These are phyloP conservation scores for Euphonia xanthogaster DNA, from an alignment of 2,797 vertebrate species.

Conservation along the genomic window DNA sequence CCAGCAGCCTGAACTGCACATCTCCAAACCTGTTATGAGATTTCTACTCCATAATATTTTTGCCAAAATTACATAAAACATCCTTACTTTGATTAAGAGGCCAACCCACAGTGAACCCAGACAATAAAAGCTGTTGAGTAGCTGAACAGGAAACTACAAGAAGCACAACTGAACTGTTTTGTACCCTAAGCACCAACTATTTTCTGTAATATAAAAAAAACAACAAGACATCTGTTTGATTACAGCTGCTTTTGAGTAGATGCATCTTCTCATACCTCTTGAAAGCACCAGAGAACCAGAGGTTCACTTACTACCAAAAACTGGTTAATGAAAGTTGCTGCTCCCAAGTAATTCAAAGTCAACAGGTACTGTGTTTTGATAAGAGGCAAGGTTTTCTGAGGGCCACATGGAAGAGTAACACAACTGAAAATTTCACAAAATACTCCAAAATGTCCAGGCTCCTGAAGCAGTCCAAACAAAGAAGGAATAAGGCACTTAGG, in stretches of 20 bases:
- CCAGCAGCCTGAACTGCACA: background rate
- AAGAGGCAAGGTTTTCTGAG: background rate
- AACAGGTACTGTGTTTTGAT: background rate
- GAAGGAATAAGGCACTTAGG: background rate
- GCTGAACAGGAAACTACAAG: background rate
- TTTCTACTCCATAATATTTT: background rate
- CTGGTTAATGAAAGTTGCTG: background rate
- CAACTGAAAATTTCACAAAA: background rate
- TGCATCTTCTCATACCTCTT: background rate
- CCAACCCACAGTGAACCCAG: background rate
- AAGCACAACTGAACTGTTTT: background rate
- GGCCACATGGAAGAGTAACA: background rate
- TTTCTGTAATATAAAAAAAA: background rate
- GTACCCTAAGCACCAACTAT: background rate
- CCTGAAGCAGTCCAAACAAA: background rate
- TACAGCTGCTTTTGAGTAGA: background rate
- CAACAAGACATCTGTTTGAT: background rate
- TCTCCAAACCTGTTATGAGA: background rate
- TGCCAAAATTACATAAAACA: background rate
- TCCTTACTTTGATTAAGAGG: background rate
- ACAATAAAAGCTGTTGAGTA: background rate
- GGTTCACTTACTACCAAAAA: background rate
- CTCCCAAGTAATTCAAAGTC: background rate
- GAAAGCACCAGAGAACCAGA: background rate
- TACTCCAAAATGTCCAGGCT: background rate